Conservation (phyloP, 2,888 invertebrate genomes). For the Suillia variegata region DNA sequence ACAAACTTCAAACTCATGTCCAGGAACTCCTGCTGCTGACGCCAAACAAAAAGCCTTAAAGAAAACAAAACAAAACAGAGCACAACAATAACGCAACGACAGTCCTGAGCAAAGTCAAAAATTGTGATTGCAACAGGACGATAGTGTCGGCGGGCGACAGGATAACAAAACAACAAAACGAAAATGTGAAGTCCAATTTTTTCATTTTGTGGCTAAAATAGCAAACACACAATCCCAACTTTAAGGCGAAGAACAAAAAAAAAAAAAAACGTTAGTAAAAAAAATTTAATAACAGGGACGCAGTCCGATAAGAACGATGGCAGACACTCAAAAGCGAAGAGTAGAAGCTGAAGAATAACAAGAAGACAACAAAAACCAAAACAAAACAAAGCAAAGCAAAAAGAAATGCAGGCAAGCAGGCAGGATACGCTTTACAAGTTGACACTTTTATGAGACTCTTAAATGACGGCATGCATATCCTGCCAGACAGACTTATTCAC, state of each 20-base stretch:
- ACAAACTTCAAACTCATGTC: too few species aligned
- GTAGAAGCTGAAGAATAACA: not conserved
- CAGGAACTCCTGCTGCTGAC: too few species aligned
- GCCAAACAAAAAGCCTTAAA: too few species aligned
- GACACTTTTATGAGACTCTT: constrained; percentile 55
- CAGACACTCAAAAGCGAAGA: not conserved
- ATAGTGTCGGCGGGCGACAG: not conserved
- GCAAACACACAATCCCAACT: too few species aligned
- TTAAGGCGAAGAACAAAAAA: too few species aligned
- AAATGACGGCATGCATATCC: constrained; percentile 48
- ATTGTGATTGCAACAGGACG: too few species aligned
- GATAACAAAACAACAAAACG: not conserved
- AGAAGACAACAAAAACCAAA: not conserved
- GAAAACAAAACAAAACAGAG: too few species aligned
- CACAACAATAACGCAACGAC: too few species aligned
- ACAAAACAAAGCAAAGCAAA: not conserved
- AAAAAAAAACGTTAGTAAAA: too few species aligned
- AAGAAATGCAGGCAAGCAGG: constrained; percentile 4
- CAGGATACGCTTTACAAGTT: constrained; percentile 43
- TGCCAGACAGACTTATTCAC: not conserved
- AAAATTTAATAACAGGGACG: too few species aligned
- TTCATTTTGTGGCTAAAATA: not conserved
- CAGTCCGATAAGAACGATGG: too few species aligned
- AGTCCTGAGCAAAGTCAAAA: too few species aligned
- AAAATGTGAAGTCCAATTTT: not conserved